phyloP scores from a whole-genome alignment of 1,140 invertebrate genomes.

The Papilio dardanus region DNA sequence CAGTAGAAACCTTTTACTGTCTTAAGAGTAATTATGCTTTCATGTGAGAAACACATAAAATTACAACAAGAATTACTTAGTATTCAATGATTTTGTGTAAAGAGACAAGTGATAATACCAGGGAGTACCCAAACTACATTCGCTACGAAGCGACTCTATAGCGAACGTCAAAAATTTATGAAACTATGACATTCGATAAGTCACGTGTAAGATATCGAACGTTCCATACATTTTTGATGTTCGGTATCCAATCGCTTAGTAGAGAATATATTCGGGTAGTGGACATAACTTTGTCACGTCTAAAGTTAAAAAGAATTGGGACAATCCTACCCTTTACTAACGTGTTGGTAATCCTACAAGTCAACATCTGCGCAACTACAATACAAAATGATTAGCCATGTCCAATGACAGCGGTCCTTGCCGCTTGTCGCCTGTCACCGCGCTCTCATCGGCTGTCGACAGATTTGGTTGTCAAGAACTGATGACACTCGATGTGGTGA shows the following conservation, averaged over 20 bases:
- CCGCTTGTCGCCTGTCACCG: slow-evolving; percentile 43
- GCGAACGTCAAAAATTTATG: too few species aligned
- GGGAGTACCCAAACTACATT: too few species aligned
- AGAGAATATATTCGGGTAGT: too few species aligned
- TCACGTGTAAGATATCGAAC: too few species aligned
- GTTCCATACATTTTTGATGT: too few species aligned
- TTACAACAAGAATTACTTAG: too few species aligned
- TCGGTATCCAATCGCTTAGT: too few species aligned
- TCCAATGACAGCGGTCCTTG: slow-evolving; percentile 50
- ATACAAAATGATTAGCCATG: slow-evolving; percentile 71
- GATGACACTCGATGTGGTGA: slow-evolving; percentile 32
- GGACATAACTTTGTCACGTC: background rate
- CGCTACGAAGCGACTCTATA: too few species aligned
- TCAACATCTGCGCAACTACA: slow-evolving; percentile 66
- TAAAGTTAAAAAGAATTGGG: background rate
- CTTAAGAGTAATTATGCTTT: too few species aligned
- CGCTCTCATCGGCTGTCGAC: slow-evolving; percentile 39
- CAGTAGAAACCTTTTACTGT: too few species aligned
- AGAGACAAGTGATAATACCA: background rate
- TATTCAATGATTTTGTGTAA: background rate
- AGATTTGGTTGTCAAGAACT: slow-evolving; percentile 40
- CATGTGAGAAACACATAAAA: too few species aligned
- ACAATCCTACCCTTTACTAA: background rate
- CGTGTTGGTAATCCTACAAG: slow-evolving; percentile 44
- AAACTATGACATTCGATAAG: too few species aligned